Evolutionary conservation across 2,113 vertebrate genomes (phyloP).

Genomic region (Chamaetylas fuelleborni): DNA sequence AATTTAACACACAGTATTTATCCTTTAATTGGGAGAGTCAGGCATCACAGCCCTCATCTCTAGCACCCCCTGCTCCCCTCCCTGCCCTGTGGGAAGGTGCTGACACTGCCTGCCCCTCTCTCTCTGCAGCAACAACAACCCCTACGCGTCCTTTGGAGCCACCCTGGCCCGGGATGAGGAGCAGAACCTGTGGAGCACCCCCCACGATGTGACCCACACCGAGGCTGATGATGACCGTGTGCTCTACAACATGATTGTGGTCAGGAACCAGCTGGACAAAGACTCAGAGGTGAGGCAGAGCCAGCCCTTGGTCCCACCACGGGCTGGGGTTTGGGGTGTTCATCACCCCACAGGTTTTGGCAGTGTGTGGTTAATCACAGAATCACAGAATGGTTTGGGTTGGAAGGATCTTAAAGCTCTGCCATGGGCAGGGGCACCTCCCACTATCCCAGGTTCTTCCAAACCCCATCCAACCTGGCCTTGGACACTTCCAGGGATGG

Average conservation of each 20-base stretch:
- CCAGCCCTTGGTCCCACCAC: rapidly evolving
- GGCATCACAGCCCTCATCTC: too few species aligned
- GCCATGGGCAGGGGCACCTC: background rate
- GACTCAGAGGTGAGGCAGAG: conserved; percentile 80
- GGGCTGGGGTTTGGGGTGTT: rapidly evolving
- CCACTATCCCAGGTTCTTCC: rapidly evolving
- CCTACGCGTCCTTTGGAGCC: conserved; percentile 72
- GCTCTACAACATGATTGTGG: conserved; percentile 83
- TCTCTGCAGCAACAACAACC: conserved; percentile 63
- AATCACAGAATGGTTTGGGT: rapidly evolving
- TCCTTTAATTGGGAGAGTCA: too few species aligned
- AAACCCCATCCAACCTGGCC: rapidly evolving
- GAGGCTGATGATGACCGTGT: conserved; percentile 80
- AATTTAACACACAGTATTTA: too few species aligned
- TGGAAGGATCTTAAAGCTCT: background rate
- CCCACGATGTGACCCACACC: conserved; percentile 63
- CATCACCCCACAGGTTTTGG: rapidly evolving
- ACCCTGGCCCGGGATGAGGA: conserved; percentile 74
- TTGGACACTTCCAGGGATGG: background rate
- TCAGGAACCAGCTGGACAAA: conserved; percentile 82
- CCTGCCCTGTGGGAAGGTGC: background rate
- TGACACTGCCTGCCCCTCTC: background rate
- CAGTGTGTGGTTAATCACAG: background rate
- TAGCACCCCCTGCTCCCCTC: background rate
- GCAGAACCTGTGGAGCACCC: conserved; percentile 74